Evolutionary conservation across 2,797 vertebrate genomes (phyloP), one percentile per base, ranked within the genome.

Genomic region (Hyperoplus lanceolatus): DNA sequence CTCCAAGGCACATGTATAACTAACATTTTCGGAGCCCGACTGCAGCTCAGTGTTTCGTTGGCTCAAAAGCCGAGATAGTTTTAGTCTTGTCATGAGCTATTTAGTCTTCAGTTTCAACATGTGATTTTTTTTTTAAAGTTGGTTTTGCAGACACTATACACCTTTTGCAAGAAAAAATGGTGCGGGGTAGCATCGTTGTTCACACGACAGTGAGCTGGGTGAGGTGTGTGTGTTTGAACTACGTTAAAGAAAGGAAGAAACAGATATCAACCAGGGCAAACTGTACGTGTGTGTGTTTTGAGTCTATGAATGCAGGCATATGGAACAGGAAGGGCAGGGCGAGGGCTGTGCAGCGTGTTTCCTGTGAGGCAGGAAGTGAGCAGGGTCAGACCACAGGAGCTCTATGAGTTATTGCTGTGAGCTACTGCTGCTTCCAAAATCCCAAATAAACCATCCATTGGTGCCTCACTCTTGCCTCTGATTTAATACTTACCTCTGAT

Each of bases 331-430:
- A 95, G 90, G 87, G 90, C 81, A 86, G 89, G 90, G 91, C 75
- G 50, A 67, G 69, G 66, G 82, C 78, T 80, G 73, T 73, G 74
- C 82, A 69, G 69, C 59, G 60, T 78, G 87, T 88, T 95, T 96
- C 93, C 94, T 96, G 93, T 92, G 65, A 90, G 81, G 82, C 91
- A 94, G 94, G 93, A 95, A 94, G 92, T 92, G 84, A 87, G 79
- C 83, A 60, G 79, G 86, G 86, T 93, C 83, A 86, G 82, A 78
- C 84, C 84, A 86, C 85, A 79, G 90, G 88, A 85, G 79, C 85
- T 61, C 59, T 56, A 56, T 74, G 78, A 91, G 70, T 86, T 88
- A 89, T 82, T 90, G 78, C 85, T 89, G 82, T 56, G 64, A 81
- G 74, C 78, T 77, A 59, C 87, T 68, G 49, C 78, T 65, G 49